These are phyloP conservation scores for Pelodiscus sinensis DNA, from an alignment of 2,113 vertebrate species.

Conservation along the genomic window DNA sequence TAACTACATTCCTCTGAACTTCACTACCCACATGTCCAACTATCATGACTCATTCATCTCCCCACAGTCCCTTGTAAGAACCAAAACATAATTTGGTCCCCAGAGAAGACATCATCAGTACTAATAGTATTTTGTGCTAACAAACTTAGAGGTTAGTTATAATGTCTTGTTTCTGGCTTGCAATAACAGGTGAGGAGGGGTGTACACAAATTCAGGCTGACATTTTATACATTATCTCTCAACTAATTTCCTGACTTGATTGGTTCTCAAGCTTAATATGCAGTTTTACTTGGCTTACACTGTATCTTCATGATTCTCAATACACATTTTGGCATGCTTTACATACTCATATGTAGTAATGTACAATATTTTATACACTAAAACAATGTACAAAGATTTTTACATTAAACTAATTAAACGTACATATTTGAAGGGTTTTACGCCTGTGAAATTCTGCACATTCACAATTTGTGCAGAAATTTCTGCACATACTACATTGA, in stretches of 20 bases:
- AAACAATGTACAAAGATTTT: not conserved
- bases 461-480: no score
- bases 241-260: not conserved
- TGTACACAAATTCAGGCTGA: not conserved
- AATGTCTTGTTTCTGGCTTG: not conserved
- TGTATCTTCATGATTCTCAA: not conserved
- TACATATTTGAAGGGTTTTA: not conserved
- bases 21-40: not conserved
- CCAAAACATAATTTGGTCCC: not conserved
- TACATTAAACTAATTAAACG: not conserved
- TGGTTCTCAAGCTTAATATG: not conserved
- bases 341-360: not conserved
- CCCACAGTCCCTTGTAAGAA: not conserved
- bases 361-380: not conserved
- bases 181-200: no score
- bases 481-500: no score
- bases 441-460: no score
- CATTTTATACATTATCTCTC: not conserved
- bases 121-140: not conserved
- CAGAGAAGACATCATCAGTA: not conserved
- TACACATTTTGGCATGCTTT: not conserved
- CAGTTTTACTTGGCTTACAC: not conserved
- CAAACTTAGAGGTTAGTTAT: not conserved
- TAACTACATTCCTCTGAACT: not conserved
- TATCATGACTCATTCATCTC: not conserved